Percentiles rank a stretch among this genome's conserved stretches.
Evolutionary conservation across 1,140 invertebrate species (phyloP).

Genomic region (Anastatus disparis): DNA sequence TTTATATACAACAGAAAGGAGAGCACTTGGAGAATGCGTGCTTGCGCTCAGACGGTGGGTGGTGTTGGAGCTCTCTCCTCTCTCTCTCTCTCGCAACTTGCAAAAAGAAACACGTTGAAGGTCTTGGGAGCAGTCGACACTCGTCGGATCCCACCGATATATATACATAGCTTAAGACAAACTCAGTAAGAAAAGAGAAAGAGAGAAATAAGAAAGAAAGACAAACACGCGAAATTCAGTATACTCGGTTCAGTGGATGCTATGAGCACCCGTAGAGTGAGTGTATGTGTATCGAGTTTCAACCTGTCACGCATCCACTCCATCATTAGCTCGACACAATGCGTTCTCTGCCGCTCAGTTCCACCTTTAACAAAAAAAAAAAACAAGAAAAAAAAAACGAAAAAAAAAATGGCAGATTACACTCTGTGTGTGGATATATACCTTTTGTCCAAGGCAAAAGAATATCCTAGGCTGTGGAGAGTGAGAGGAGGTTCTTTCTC

Average conservation of each 20-base stretch:
- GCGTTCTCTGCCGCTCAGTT: no score
- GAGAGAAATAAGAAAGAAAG: not conserved
- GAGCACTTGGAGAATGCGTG: slow-evolving; percentile 13
- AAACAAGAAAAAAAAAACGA: no score
- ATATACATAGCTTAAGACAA: no score
- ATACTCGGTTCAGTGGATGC: slow-evolving; percentile 42
- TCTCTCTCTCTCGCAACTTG: no score
- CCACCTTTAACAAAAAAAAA: no score
- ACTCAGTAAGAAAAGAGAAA: slow-evolving; percentile 32
- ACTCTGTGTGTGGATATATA: no score
- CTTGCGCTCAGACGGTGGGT: slow-evolving; percentile 43
- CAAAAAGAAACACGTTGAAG: slow-evolving; percentile 45
- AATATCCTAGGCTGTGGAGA: no score
- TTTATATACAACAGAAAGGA: slow-evolving; percentile 18
- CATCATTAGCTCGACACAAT: slow-evolving; percentile 63
- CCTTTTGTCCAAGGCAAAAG: no score
- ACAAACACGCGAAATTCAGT: not conserved
- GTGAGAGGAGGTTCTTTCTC: slow-evolving; percentile 43
- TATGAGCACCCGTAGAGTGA: slow-evolving; percentile 42
- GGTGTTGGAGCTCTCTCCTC: slow-evolving; percentile 49
- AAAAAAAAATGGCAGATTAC: slow-evolving; percentile 54
- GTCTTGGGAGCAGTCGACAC: slow-evolving; percentile 53
- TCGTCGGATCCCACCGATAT: slow-evolving; percentile 51
- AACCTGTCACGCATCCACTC: slow-evolving; percentile 63
- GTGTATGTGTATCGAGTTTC: slow-evolving; percentile 60